phyloP scores from a whole-genome alignment of 2,888 invertebrate species.

The Cenopis cana region DNA sequence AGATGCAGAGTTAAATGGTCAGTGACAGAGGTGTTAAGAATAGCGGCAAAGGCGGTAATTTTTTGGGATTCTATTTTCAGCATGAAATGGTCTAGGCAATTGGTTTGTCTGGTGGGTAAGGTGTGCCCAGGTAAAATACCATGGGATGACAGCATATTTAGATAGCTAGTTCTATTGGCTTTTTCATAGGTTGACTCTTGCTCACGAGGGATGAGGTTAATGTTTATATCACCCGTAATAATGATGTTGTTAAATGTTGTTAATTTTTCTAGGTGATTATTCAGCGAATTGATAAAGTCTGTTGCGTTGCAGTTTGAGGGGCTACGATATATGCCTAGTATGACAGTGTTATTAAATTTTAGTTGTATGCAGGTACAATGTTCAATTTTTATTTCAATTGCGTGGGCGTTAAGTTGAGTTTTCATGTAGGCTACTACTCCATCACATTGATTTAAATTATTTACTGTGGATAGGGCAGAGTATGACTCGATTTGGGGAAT shows the following conservation, averaged over 20 bases:
- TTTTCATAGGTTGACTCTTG: too few species aligned
- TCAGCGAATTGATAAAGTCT: slow-evolving; percentile 1
- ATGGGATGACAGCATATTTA: slow-evolving; percentile 11
- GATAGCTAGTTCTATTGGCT: slow-evolving; percentile 5
- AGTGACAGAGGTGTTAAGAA: slow-evolving; percentile 3
- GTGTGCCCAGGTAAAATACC: slow-evolving; percentile 6
- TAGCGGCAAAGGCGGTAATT: too few species aligned
- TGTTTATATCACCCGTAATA: too few species aligned
- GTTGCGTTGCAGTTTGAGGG: background rate
- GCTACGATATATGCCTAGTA: slow-evolving; percentile 9
- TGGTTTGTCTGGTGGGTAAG: background rate
- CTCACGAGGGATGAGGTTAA: too few species aligned
- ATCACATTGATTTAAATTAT: background rate
- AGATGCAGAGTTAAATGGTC: slow-evolving; percentile 1
- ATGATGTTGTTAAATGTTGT: too few species aligned
- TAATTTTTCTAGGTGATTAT: too few species aligned
- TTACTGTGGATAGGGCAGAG: background rate
- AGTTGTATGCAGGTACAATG: slow-evolving; percentile 3
- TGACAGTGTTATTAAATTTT: background rate
- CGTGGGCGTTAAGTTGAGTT: background rate
- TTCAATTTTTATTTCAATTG: slow-evolving; percentile 3
- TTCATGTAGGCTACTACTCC: slow-evolving; percentile 1
- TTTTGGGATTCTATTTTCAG: too few species aligned
- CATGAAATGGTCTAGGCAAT: too few species aligned
- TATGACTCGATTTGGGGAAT: background rate